A percentile compares a stretch with the other conserved stretches of the same genome.
Evolutionary conservation across 2,888 invertebrate genomes (phyloP).

Genomic region (Drosophila monieri): DNA sequence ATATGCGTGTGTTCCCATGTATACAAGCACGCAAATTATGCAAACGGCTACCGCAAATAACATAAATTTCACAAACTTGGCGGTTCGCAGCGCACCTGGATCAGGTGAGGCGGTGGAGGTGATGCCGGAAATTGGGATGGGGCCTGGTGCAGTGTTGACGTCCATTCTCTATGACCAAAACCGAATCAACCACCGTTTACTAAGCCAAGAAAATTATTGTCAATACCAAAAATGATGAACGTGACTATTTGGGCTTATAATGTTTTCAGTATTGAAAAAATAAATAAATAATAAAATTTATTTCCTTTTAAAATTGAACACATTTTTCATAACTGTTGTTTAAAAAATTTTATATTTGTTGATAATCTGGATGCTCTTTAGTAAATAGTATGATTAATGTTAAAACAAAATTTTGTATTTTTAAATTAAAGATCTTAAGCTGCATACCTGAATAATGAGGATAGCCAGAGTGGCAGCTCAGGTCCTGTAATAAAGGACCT

Average conservation of each 20-base stretch:
- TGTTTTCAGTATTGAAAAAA: background rate
- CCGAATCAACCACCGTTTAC: background rate
- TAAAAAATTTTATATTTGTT: background rate
- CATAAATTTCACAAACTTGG: slow-evolving; percentile 74
- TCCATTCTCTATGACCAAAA: background rate
- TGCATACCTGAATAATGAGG: background rate
- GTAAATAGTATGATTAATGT: too few species aligned
- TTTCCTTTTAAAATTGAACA: too few species aligned
- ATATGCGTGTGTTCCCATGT: slow-evolving; percentile 17
- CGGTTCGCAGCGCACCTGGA: slow-evolving; percentile 74
- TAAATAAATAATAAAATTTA: background rate
- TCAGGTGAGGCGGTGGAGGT: background rate
- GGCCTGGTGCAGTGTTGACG: slow-evolving; percentile 20
- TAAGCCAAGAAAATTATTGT: slow-evolving; percentile 4
- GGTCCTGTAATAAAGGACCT: background rate
- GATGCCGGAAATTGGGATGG: background rate
- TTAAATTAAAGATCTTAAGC: too few species aligned
- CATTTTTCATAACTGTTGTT: too few species aligned
- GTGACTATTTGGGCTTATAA: background rate
- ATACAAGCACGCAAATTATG: slow-evolving; percentile 76
- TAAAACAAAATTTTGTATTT: too few species aligned
- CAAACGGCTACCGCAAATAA: slow-evolving; percentile 77
- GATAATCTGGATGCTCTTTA: background rate
- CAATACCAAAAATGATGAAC: background rate
- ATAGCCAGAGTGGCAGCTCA: slow-evolving; percentile 13